Evolutionary conservation across 2,888 invertebrate genomes (phyloP).

Genomic region (Eucriotettix oculatus): DNA sequence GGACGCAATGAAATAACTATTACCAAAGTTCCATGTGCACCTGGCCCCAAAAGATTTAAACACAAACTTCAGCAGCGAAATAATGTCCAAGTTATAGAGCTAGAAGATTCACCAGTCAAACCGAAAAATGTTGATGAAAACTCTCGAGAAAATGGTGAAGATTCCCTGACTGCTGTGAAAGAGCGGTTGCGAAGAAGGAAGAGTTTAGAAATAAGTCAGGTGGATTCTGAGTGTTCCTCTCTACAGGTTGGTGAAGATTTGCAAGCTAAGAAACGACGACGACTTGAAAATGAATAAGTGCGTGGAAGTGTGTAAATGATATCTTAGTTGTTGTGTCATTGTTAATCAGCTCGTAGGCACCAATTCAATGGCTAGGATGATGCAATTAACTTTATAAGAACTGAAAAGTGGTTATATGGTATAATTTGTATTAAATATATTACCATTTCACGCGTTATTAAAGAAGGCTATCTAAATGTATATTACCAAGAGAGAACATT

Average conservation of each 20-base stretch:
- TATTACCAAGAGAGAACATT: too few species aligned
- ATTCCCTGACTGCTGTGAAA: constrained; percentile 14
- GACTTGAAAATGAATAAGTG: too few species aligned
- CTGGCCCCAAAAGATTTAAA: constrained; percentile 11
- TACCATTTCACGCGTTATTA: too few species aligned
- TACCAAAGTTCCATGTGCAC: constrained; percentile 14
- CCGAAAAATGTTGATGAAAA: constrained; percentile 4
- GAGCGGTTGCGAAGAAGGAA: constrained; percentile 14
- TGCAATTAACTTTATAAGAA: too few species aligned
- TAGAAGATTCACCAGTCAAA: constrained; percentile 14
- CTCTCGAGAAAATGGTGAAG: constrained; percentile 11
- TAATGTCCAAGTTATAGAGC: constrained; percentile 14
- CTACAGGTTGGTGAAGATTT: constrained; percentile 2
- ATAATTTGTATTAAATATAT: too few species aligned
- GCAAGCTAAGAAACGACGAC: constrained; percentile 5
- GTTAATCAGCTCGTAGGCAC: too few species aligned
- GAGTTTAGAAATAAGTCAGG: constrained; percentile 15
- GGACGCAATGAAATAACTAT: constrained; percentile 15
- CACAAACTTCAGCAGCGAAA: constrained; percentile 8
- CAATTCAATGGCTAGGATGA: too few species aligned
- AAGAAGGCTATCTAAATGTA: too few species aligned
- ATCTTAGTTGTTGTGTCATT: too few species aligned
- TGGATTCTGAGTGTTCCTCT: constrained; percentile 11
- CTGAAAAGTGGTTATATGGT: too few species aligned
- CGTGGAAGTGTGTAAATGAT: too few species aligned